These are phyloP conservation scores for Perca schrenkii DNA, from an alignment of 2,113 vertebrate species.

Conservation along the genomic window DNA sequence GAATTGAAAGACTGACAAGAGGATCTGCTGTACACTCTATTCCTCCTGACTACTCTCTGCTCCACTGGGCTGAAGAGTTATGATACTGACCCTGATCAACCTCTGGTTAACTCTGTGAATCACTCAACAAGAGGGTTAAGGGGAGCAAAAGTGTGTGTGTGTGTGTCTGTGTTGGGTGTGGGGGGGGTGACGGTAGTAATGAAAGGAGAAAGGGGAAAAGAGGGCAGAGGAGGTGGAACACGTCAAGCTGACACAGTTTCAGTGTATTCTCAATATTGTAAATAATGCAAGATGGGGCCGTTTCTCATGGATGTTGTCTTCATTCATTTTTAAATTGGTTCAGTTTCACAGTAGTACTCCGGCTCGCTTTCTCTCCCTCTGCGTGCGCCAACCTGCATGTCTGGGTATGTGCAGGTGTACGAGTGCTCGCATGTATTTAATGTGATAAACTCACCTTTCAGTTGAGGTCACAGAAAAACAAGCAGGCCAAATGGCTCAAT, in stretches of 20 bases:
- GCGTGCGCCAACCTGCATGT: slow-evolving; percentile 2
- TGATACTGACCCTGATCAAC: slow-evolving; percentile 31
- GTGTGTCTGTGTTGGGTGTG: neutral
- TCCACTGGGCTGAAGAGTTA: slow-evolving; percentile 15
- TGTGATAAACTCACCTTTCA: slow-evolving; percentile 43
- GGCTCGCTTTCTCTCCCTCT: neutral
- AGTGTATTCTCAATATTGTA: slow-evolving; percentile 58
- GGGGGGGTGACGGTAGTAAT: neutral
- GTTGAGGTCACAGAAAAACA: slow-evolving; percentile 37
- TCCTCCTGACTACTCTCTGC: neutral
- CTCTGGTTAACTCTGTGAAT: slow-evolving; percentile 41
- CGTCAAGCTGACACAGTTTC: slow-evolving; percentile 63
- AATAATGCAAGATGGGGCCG: slow-evolving; percentile 71
- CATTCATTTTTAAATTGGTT: slow-evolving; percentile 77
- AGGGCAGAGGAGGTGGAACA: slow-evolving; percentile 42
- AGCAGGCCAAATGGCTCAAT: slow-evolving; percentile 48
- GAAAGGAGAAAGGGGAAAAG: neutral
- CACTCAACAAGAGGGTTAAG: neutral
- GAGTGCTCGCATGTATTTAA: slow-evolving; percentile 16
- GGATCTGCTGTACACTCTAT: neutral
- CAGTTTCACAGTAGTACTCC: slow-evolving; percentile 60
- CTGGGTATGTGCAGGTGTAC: neutral
- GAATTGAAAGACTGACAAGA: neutral
- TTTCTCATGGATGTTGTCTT: slow-evolving; percentile 73
- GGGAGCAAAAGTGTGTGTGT: neutral